These are phyloP conservation scores for Hydrotaea diabolus DNA, from an alignment of 2,888 invertebrate genomes.

Conservation along the genomic window DNA sequence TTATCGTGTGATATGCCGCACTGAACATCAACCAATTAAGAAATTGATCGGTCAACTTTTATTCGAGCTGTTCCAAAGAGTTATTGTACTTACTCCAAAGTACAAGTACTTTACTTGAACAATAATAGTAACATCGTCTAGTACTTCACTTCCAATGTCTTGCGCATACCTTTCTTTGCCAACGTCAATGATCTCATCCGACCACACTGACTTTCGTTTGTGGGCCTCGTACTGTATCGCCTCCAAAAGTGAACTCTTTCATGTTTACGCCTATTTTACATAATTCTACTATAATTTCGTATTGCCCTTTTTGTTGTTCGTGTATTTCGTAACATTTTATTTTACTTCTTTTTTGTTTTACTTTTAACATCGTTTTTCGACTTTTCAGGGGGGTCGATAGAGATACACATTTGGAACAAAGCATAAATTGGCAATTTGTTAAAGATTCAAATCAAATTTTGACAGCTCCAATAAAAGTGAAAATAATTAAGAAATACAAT, in stretches of 20 bases:
- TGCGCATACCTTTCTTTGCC: too few species aligned
- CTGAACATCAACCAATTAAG: too few species aligned
- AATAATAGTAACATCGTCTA: too few species aligned
- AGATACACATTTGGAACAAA: background rate
- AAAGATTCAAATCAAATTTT: slow-evolving; percentile 27
- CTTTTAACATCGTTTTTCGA: background rate
- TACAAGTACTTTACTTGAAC: too few species aligned
- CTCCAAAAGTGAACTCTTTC: background rate
- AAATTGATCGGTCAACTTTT: too few species aligned
- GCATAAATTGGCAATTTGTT: slow-evolving; percentile 32
- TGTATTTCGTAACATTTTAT: slow-evolving; percentile 26
- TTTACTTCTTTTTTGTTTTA: background rate
- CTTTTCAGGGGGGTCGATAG: background rate
- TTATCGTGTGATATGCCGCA: too few species aligned
- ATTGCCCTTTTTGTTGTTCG: background rate
- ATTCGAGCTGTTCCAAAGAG: too few species aligned
- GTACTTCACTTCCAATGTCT: too few species aligned
- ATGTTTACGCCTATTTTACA: slow-evolving; percentile 45
- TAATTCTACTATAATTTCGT: slow-evolving; percentile 6
- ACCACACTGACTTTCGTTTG: background rate
- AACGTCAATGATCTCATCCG: too few species aligned
- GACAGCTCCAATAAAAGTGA: slow-evolving; percentile 40
- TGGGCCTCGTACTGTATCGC: background rate
- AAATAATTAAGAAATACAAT: slow-evolving; percentile 38
- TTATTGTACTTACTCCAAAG: too few species aligned